phyloP scores from a whole-genome alignment of 2,888 invertebrate genomes.

The Cephus sareptanus region DNA sequence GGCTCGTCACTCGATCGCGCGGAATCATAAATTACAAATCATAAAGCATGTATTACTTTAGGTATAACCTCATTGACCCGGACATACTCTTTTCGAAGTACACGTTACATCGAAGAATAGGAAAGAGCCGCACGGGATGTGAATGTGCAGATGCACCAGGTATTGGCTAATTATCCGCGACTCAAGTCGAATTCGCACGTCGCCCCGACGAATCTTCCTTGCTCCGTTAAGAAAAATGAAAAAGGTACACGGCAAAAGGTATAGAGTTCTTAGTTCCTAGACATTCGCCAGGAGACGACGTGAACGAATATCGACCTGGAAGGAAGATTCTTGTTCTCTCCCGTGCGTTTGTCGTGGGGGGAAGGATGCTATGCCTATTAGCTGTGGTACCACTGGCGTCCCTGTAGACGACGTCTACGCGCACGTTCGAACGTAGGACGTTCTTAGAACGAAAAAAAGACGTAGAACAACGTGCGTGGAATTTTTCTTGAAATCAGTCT shows the following conservation, averaged over 20 bases:
- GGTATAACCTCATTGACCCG: slow-evolving; percentile 1
- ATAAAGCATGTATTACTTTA: neutral
- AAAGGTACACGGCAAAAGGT: neutral
- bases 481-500: slow-evolving; percentile 53
- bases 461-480: slow-evolving; percentile 6
- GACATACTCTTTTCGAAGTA: slow-evolving; percentile 1
- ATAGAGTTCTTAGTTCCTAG: neutral
- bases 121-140: neutral
- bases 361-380: neutral
- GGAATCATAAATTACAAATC: slow-evolving; percentile 1
- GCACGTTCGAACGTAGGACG: neutral
- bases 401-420: neutral
- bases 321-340: neutral
- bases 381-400: neutral
- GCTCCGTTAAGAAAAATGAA: neutral
- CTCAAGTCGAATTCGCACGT: neutral
- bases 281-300: neutral
- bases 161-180: neutral
- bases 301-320: neutral
- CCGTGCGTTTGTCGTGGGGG: neutral
- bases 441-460: neutral
- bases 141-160: neutral
- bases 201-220: neutral
- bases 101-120: neutral
- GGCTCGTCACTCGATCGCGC: neutral